Evolutionary conservation across 2,113 vertebrate genomes (phyloP).

Genomic region (Agapornis roseicollis): DNA sequence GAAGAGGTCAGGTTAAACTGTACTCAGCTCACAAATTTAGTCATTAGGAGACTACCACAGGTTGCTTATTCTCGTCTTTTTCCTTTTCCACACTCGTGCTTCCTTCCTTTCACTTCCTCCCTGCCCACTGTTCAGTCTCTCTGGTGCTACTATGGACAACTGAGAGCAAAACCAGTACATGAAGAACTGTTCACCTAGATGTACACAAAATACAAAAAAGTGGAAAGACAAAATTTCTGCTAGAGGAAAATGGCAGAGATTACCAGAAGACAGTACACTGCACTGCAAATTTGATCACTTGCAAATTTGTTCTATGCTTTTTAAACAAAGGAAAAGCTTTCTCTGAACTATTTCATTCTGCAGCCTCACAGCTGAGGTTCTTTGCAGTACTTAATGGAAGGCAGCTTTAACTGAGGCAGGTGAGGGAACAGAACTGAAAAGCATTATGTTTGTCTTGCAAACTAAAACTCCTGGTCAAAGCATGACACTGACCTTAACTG

Average conservation of each 20-base stretch:
- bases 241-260: not conserved
- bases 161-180: not conserved
- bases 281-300: not conserved
- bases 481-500: conserved; percentile 30
- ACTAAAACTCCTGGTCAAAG: conserved; percentile 39
- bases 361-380: not conserved
- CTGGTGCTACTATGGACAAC: not conserved
- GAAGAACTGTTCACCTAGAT: not conserved
- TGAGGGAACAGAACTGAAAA: conserved; percentile 26
- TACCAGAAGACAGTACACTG: not conserved
- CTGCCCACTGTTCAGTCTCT: not conserved
- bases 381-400: conserved; percentile 25
- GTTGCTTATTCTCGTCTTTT: not conserved
- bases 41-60: not conserved
- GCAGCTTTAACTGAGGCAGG: conserved; percentile 15
- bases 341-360: not conserved
- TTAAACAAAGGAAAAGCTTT: not conserved
- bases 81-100: not conserved
- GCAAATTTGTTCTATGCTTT: not conserved
- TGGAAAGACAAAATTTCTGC: not conserved
- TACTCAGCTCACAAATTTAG: not conserved
- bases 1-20: not conserved
- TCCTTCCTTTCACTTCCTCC: fast-evolving
- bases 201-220: not conserved
- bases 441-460: conserved; percentile 26